Evolutionary conservation across 1,140 invertebrate species (phyloP).

Genomic region (Epicauta chinensis): DNA sequence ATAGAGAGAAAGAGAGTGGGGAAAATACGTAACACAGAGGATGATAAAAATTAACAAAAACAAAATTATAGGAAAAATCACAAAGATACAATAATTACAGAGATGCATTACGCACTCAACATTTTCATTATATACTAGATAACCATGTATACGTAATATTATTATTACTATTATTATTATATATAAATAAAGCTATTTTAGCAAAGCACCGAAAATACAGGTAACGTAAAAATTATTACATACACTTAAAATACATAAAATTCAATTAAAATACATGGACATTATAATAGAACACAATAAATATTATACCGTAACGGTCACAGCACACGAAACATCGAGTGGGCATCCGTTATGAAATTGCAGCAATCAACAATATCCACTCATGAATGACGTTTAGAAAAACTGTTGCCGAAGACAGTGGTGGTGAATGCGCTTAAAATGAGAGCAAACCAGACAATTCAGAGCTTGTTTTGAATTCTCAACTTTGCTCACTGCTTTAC

Average conservation of each 20-base stretch:
- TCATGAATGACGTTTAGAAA: too few species aligned
- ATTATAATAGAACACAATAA: not conserved
- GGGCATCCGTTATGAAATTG: too few species aligned
- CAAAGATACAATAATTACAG: not conserved
- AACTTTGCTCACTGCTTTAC: too few species aligned
- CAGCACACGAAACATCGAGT: too few species aligned
- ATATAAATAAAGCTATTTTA: constrained; percentile 16
- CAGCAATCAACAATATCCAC: too few species aligned
- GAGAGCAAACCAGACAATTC: too few species aligned
- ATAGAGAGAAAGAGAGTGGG: too few species aligned
- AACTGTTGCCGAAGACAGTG: too few species aligned
- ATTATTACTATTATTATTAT: not conserved
- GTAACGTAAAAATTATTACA: constrained; percentile 11
- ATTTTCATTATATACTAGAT: not conserved
- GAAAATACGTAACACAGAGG: too few species aligned
- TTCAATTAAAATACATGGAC: not conserved
- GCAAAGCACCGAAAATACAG: constrained; percentile 16
- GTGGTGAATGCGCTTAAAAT: too few species aligned
- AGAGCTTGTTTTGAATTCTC: too few species aligned
- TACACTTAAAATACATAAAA: constrained; percentile 9
- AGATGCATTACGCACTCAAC: not conserved
- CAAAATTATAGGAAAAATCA: not conserved
- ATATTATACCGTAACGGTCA: too few species aligned
- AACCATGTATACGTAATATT: not conserved
- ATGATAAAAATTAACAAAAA: not conserved